Evolutionary conservation across 2,888 invertebrate species (phyloP).

Genomic region (Ormyrus nitidulus): DNA sequence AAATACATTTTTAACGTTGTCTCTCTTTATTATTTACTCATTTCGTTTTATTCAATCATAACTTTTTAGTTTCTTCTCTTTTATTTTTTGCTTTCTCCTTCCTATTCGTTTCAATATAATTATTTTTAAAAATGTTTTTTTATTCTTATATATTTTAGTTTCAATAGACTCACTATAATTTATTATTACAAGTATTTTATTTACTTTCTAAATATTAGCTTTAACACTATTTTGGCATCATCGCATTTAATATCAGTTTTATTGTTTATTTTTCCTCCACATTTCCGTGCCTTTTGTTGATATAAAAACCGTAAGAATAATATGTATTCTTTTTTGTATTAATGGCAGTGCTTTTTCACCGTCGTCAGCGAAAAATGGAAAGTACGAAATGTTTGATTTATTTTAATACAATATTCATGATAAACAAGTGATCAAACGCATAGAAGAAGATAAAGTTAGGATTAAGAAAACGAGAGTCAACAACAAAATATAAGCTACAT

Average conservation of each 20-base stretch:
- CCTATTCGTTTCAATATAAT: constrained; percentile 60
- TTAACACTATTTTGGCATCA: constrained; percentile 75
- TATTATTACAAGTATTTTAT: constrained; percentile 66
- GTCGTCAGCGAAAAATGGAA: constrained; percentile 36
- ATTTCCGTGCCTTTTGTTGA: constrained; percentile 43
- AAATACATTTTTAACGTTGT: constrained; percentile 71
- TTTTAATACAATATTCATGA: constrained; percentile 7
- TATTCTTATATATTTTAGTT: constrained; percentile 65
- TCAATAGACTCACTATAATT: constrained; percentile 66
- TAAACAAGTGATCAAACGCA: constrained; percentile 20
- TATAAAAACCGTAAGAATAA: constrained; percentile 57
- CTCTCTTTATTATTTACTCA: constrained; percentile 59
- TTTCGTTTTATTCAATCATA: constrained; percentile 61
- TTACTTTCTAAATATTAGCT: constrained; percentile 71
- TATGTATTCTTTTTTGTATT: constrained; percentile 50
- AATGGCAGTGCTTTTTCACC: constrained; percentile 55
- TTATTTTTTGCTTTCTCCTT: constrained; percentile 56
- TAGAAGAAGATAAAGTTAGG: constrained; percentile 46
- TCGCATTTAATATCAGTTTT: constrained; percentile 65
- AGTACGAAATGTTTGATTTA: constrained; percentile 32
- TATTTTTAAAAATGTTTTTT: constrained; percentile 64
- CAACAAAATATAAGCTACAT: constrained; percentile 4
- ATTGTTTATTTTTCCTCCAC: constrained; percentile 53
- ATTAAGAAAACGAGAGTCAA: constrained; percentile 41
- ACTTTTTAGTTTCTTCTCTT: constrained; percentile 59